Base-by-base conservation (phyloP, 1,140 invertebrate genomes). In the Hycleus phaleratus region DNA sequence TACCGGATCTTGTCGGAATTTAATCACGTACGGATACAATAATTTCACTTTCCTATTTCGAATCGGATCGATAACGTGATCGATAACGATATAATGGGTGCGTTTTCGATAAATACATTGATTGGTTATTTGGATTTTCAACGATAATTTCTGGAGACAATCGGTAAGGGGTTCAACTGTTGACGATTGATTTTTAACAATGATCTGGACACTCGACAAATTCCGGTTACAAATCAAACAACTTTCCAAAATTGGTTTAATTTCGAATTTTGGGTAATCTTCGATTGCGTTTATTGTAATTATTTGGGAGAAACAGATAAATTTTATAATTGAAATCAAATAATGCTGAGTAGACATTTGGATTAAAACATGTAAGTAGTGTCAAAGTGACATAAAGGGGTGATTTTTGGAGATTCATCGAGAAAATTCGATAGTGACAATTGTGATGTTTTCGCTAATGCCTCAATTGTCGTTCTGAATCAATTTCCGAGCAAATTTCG, bases 11-110 rank as follows among this genome's bases (percentile, higher is more conserved):
- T 78, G 77, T 4, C 66, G 69, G 6, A 78, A 56, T 67, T 75
- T 75, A 18, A 78, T 65, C 8, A 77, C 75, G 43, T 75, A 77
- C 0, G 75, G 75, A 62, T 74, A 75, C 5, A 75, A 61, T 4
- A 78, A 48, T 4, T 72, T 67, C 7, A 70, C 65, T 47, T 72
- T 75, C 5, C 66, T 68, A 50, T 71, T 64, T 4, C 68, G 74
- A 3, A 65, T 3, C 0, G 73, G 63, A 60, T 79, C 76, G 25
- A 73, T 63, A 7, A 74, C 74, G 49, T 77, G 76, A 63, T 78
- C 76, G 7, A 79, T 62, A 11, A 77, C 68, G 3, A 78, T 68
- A 39, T 73, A 78, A 60, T 78, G 71, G 46, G 71, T 71, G 9
- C 72, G 66, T n/a, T 60, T 70, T 4, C 66, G 68, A 1, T 71